Evolutionary conservation across 2,797 vertebrate genomes (phyloP), one percentile per base, ranked within the genome.

Genomic region (Diplodus puntazzo): DNA sequence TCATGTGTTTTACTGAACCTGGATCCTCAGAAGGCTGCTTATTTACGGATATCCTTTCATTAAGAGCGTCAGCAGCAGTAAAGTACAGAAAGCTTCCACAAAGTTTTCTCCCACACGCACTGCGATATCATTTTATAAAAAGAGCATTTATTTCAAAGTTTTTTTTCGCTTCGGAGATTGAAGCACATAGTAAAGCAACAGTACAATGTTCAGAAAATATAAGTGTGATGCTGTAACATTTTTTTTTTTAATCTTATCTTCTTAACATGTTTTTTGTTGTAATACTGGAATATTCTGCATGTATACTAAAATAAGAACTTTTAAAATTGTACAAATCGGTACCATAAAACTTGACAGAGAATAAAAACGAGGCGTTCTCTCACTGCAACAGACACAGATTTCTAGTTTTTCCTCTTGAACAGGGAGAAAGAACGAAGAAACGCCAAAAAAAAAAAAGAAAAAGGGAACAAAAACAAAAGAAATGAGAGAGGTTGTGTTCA

Each of bases 161-260:
- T 88, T 95, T 94, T 94, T 96, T 96, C 63, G 97, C 98, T 99
- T 97, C 98, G 88, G 96, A 97, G 97, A 98, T 96, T 96, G 98
- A 99, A 99, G 98, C 98, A 97, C 97, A 98, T 98, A 98, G 96
- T 99, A 99, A 98, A 99, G 97, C 98, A 98, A 99, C 96, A 96
- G 95, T 99, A 99, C 97, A 99, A 99, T 98, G 98, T 98, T 98
- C 96, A 97, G 98, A 99, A 99, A 99, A 99, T 99, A 99, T 99
- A 99, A 97, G 97, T 97, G 97, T 98, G 98, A 99, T 98, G 97
- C 95, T 88, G 96, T 97, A 97, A 98, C 97, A 96, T 96, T 95
- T 97, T 96, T 95, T 39, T 39, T 95, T 97, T 82, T 72, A 70
- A 80, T 90, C 81, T 79, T 80, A 90, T 92, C 88, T 89, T 88